Evolutionary conservation across 2,888 invertebrate genomes (phyloP).

Genomic region (Conops quadrifasciatus): DNA sequence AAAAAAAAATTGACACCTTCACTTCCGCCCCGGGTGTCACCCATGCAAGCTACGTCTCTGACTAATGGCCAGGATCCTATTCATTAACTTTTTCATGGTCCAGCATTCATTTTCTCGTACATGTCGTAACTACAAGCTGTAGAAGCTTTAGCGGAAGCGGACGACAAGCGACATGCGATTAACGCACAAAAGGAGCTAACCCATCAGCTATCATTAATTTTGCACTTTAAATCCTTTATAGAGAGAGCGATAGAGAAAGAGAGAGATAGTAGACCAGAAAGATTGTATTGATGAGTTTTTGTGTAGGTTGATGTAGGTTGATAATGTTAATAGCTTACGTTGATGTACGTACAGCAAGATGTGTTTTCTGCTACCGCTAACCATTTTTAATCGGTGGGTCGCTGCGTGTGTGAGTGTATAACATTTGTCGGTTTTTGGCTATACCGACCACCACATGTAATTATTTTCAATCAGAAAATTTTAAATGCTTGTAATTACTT

Average conservation of each 20-base stretch:
- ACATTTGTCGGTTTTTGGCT: conserved; percentile 7
- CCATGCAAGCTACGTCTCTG: neutral
- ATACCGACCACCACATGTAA: conserved; percentile 45
- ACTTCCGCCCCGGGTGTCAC: neutral
- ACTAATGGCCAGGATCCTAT: neutral
- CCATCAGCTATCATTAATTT: conserved; percentile 47
- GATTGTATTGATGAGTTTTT: neutral
- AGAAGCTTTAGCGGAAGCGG: neutral
- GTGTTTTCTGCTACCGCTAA: conserved; percentile 42
- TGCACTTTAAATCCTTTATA: conserved; percentile 28
- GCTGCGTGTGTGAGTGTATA: conserved; percentile 8
- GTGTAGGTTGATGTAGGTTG: neutral
- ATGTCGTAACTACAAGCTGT: too few species aligned
- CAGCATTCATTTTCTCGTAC: too few species aligned
- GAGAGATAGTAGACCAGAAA: neutral
- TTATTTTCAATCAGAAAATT: conserved; percentile 52
- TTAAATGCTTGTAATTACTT: conserved; percentile 56
- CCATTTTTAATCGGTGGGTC: conserved; percentile 27
- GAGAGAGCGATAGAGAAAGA: neutral
- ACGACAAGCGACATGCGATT: neutral
- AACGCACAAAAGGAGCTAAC: conserved; percentile 35
- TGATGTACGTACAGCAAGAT: conserved; percentile 24
- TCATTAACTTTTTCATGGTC: neutral
- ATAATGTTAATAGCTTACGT: neutral
- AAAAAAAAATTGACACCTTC: too few species aligned